Base-by-base conservation (phyloP, 1,140 invertebrate genomes). In the Calephelis nemesis region DNA sequence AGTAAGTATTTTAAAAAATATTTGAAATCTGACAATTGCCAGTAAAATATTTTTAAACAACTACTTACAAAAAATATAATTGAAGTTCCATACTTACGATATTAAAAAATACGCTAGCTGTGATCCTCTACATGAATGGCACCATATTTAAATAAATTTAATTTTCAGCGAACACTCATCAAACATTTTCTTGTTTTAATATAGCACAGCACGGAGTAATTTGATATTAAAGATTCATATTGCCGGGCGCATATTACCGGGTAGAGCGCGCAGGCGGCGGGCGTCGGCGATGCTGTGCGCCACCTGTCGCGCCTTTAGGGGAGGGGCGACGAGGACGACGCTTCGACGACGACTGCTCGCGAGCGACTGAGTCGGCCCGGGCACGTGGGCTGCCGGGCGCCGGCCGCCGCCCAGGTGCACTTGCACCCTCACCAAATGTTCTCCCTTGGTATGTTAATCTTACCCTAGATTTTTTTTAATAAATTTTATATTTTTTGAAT, bases 391-490 rank as follows among this genome's bases (percentile, higher is more conserved):
- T 70, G 75, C 74, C 70, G 69, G 74, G 82, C 77, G 80, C 78
- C 82, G 78, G 81, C 79, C 84, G 81, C 86, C 86, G 82, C 84
- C 84, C 86, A 84, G 79, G 78, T 84, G 82, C 81, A 83, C 79
- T 76, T 79, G 78, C 81, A 78, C 81, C 76, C 76, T 69, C 77
- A 45, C 42, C 42, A 45, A 45, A 9, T 45, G 42, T 45, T 75
- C 77, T 67, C 74, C 67, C 74, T 69, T 74, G 8, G 8, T 45
- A 45, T 9, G 7, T 7, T 9, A 45, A 9, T 45, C 7, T 45
- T 45, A 45, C 42, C 42, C 42, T 45, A 45, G 3, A 45, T 45
- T 6, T 45, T 45, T 45, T 45, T 0, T 5, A 7, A 45, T 9
- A 45, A 45, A 45, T 4, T 1, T 4, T 45, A 1, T 45, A 45